Base-by-base conservation (phyloP, 2,113 vertebrate species). In the Oncorhynchus masou region DNA sequence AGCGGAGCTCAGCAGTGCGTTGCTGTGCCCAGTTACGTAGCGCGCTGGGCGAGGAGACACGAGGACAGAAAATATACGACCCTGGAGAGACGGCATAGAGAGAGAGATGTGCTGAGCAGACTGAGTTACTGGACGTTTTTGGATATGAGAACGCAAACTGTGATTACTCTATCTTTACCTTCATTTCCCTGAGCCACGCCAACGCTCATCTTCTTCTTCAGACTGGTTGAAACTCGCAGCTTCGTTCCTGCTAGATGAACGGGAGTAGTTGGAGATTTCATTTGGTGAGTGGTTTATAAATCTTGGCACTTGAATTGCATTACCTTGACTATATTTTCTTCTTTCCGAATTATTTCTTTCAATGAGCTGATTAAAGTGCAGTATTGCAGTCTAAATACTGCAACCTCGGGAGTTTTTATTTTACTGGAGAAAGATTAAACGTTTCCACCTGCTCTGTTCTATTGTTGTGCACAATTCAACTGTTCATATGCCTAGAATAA, bases 21-120 rank as follows among this genome's bases (percentile, higher is more conserved):
- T 82, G 84, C 87, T 78, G 91, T 89, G 90, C 93, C 90, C 84
- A 87, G 48, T 93, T 93, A 88, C 91, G 3, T 45, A 45, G 39
- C 9, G 39, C 39, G 39, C 39, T 45, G 39, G 9, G 39, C 39
- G 39, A 45, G 9, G 39, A 45, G 39, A 9, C 39, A 45, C 39
- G 39, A 9, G 39, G 39, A 45, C 39, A 11, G 39, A 11, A 45
- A 2, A 45, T 3, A 45, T 45, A 11, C 39, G 8, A 39, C 39
- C 39, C 39, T 39, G 8, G 39, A 39, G 39, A 39, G 8, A 45
- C 39, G 0, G 39, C 39, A 11, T 11, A 45, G 8, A 45, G 39
- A 45, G 39, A 45, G 59, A 64, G 72, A 74, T 79, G 79, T 71
- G 71, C 27, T 75, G 74, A 45, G 24, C 15, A 73, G 73, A 79